A percentile compares a stretch with the other conserved stretches of the same genome.
These are phyloP conservation scores for Caiman crocodilus DNA, from an alignment of 2,797 vertebrate species.

Conservation along the genomic window DNA sequence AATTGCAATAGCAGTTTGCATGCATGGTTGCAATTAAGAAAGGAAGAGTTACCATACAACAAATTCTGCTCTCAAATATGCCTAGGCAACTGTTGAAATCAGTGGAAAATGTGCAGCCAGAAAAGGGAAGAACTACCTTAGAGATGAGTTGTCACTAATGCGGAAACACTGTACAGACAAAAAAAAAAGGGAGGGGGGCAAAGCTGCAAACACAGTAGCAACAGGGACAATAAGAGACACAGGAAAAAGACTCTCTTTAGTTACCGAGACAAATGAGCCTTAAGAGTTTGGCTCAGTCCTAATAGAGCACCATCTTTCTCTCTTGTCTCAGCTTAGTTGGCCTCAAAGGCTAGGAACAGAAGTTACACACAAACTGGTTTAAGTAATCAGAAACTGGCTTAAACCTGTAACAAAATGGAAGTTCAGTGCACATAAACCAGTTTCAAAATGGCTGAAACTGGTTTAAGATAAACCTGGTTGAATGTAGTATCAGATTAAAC, in stretches of 20 bases:
- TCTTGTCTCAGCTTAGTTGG: rapidly evolving
- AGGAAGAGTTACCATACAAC: not conserved
- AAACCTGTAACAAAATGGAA: no score
- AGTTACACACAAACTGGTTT: no score
- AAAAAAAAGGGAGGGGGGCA: rapidly evolving
- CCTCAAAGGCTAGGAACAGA: not conserved
- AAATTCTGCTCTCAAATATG: not conserved
- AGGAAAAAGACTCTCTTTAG: not conserved
- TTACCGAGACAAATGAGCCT: no score
- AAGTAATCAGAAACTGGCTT: no score
- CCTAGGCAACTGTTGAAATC: rapidly evolving
- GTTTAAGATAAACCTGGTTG: no score
- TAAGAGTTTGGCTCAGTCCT: not conserved
- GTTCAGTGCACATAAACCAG: no score
- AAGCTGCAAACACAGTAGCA: not conserved
- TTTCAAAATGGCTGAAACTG: no score
- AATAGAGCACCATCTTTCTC: not conserved
- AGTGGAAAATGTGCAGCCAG: not conserved
- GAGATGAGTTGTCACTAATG: not conserved
- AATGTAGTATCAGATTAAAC: no score
- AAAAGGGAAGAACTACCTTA: not conserved
- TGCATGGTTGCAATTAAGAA: rapidly evolving
- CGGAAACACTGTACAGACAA: not conserved
- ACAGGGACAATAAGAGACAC: not conserved
- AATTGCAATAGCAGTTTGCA: not conserved